phyloP scores from a whole-genome alignment of 2,113 vertebrate species.

The Electrona antarctica region DNA sequence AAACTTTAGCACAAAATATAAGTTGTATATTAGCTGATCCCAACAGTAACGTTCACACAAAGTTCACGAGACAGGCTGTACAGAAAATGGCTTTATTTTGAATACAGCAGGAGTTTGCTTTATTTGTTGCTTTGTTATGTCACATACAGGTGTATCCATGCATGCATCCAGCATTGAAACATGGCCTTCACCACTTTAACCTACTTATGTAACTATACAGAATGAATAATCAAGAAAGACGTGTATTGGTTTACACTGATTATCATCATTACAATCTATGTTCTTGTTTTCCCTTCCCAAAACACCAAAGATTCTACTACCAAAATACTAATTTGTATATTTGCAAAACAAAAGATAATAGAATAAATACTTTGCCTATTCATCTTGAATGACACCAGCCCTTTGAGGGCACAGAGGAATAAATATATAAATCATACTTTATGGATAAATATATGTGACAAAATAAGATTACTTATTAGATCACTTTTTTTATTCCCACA shows the following conservation, averaged over 20 bases:
- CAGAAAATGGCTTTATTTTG: constrained; percentile 74
- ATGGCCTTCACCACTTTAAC: constrained; percentile 35
- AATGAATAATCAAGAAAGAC: constrained; percentile 45
- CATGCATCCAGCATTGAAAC: constrained; percentile 53
- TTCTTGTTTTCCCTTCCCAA: constrained; percentile 46
- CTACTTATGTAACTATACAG: constrained; percentile 63
- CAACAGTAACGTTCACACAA: constrained; percentile 12
- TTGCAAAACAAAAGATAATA: constrained; percentile 42
- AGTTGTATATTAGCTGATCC: not conserved
- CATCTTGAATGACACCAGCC: constrained; percentile 31
- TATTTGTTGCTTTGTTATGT: constrained; percentile 40
- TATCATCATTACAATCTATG: constrained; percentile 66
- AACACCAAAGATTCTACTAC: constrained; percentile 54
- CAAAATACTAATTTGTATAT: constrained; percentile 51
- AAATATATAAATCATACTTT: constrained; percentile 39
- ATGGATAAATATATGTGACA: constrained; percentile 38
- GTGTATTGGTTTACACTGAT: constrained; percentile 28
- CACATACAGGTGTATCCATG: constrained; percentile 57
- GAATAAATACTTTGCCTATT: constrained; percentile 23
- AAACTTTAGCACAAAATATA: no score
- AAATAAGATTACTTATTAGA: constrained; percentile 24
- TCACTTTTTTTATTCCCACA: constrained; percentile 10
- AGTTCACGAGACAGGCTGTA: constrained; percentile 48
- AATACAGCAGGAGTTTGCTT: constrained; percentile 61
- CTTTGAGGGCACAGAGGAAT: constrained; percentile 38